These are phyloP conservation scores for Polyommatus icarus DNA, from an alignment of 2,888 invertebrate genomes.

Conservation along the genomic window DNA sequence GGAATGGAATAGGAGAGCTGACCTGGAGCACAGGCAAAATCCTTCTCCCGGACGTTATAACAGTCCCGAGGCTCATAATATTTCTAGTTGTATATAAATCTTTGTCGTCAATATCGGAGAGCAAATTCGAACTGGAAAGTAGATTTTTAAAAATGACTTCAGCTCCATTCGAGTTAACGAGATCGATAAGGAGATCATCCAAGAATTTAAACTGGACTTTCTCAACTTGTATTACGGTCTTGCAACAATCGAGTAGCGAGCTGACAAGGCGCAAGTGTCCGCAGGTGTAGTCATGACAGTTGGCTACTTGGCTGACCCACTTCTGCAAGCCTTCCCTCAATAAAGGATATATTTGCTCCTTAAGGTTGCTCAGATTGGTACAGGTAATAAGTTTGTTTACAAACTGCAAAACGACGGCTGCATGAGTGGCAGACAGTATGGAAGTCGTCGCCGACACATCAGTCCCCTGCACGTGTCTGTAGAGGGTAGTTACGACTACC, in stretches of 20 bases:
- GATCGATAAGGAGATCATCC: conserved; percentile 53
- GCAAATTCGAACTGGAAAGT: conserved; percentile 63
- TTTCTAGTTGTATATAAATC: conserved; percentile 61
- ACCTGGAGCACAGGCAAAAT: conserved; percentile 63
- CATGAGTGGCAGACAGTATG: conserved; percentile 79
- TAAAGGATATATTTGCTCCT: conserved; percentile 63
- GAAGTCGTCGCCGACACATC: conserved; percentile 70
- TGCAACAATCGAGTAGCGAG: conserved; percentile 64
- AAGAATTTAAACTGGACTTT: conserved; percentile 56
- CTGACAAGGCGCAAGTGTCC: conserved; percentile 65
- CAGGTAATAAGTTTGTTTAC: conserved; percentile 57
- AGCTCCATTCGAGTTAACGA: conserved; percentile 73
- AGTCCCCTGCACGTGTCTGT: conserved; percentile 81
- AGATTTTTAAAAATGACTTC: conserved; percentile 63
- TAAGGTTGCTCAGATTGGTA: conserved; percentile 52
- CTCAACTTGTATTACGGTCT: conserved; percentile 57
- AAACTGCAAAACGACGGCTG: conserved; percentile 77
- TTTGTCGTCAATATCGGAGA: conserved; percentile 62
- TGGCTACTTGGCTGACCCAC: conserved; percentile 71
- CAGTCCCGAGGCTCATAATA: conserved; percentile 59
- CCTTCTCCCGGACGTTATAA: conserved; percentile 60
- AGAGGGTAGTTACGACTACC: conserved; percentile 76
- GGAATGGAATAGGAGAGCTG: conserved; percentile 64
- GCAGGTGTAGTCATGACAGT: conserved; percentile 65
- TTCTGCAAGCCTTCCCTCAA: conserved; percentile 69